Base-by-base conservation (phyloP, 2,113 vertebrate genomes). In the Artemisiospiza belli region DNA sequence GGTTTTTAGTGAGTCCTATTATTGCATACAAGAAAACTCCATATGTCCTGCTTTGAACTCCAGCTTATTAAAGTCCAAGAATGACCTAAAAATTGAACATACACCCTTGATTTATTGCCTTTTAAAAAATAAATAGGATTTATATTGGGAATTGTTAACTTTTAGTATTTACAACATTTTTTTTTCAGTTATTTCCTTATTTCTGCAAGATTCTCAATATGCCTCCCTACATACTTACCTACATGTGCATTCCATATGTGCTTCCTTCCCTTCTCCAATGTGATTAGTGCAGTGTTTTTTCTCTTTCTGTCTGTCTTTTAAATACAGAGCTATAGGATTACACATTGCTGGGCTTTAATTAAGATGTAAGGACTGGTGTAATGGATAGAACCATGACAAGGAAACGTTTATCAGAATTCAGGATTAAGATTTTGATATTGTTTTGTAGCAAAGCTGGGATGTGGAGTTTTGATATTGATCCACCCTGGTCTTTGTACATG, bases 201-300 rank as follows among this genome's bases (percentile, higher is more conserved):
- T 92, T 83, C 72, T 88, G 49, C n/a, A 89, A 64, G 64, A 84
- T 81, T 75, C 37, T 84, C 68, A 79, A 11, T 75, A 78, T 78
- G 46, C 18, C 41, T 96, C 41, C 39, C 15, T 37, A 43, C 44
- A 58, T 35, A 16, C 30, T 43, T 66, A 89, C 27, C 51, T 77
- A 86, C 95, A 97, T 84, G 66, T 96, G 96, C 86, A 63, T 87
- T 92, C 94, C 96, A 95, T 64, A 94, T 95, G 95, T 94, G 70
- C 74, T 87, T 90, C 57, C 52, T 75, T 55, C 63, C 35, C 39
- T 55, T 68, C 49, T 41, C 52, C 72, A 57, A 35, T 30, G 61
- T 28, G 31, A 90, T 88, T 86, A 66, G 46, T 70, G 43, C 67
- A 70, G 10, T 55, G 64, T 77, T 90, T 94, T 84, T 92, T 68